phyloP scores from a whole-genome alignment of 1,140 invertebrate genomes.

The Drosophila gunungcola region DNA sequence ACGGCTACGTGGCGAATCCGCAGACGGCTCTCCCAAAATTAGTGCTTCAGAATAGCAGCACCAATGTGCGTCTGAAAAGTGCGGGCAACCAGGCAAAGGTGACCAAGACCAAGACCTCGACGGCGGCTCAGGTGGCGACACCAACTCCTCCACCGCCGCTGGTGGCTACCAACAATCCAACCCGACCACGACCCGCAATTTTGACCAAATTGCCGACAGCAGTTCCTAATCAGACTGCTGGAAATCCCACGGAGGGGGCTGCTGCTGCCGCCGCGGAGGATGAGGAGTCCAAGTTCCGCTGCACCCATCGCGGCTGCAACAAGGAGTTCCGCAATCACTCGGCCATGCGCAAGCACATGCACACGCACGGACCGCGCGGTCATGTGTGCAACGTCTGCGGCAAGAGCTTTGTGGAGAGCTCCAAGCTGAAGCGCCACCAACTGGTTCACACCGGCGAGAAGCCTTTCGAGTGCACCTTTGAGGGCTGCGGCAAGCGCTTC shows the following conservation, averaged over 20 bases:
- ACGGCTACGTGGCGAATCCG: slow-evolving; percentile 9
- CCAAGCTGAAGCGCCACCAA: slow-evolving; percentile 97
- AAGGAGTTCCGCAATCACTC: slow-evolving; percentile 99
- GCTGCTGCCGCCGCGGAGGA: slow-evolving; percentile 42
- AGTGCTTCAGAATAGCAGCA: slow-evolving; percentile 71
- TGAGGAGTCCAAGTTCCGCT: slow-evolving; percentile 87
- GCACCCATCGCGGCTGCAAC: slow-evolving; percentile 96
- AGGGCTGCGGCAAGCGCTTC: slow-evolving; percentile 98
- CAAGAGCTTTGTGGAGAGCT: slow-evolving; percentile 99
- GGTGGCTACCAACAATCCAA: slow-evolving; percentile 87
- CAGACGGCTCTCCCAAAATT: slow-evolving; percentile 50
- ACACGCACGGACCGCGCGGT: slow-evolving; percentile 97
- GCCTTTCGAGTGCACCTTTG: slow-evolving; percentile 98
- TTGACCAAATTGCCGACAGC: slow-evolving; percentile 30
- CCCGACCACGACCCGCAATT: slow-evolving; percentile 23
- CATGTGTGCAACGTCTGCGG: slow-evolving; percentile 99
- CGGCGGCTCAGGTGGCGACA: slow-evolving; percentile 3
- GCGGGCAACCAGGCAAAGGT: slow-evolving; percentile 33
- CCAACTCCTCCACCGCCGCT: slow-evolving; percentile 88
- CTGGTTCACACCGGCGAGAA: slow-evolving; percentile 97
- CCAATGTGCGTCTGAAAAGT: slow-evolving; percentile 73
- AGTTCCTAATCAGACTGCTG: slow-evolving; percentile 86
- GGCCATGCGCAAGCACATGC: slow-evolving; percentile 98
- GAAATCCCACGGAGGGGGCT: slow-evolving; percentile 2
- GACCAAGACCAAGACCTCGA: slow-evolving; percentile 88